These are phyloP conservation scores for Bombus pascuorum DNA, from an alignment of 1,140 invertebrate species.

Conservation along the genomic window DNA sequence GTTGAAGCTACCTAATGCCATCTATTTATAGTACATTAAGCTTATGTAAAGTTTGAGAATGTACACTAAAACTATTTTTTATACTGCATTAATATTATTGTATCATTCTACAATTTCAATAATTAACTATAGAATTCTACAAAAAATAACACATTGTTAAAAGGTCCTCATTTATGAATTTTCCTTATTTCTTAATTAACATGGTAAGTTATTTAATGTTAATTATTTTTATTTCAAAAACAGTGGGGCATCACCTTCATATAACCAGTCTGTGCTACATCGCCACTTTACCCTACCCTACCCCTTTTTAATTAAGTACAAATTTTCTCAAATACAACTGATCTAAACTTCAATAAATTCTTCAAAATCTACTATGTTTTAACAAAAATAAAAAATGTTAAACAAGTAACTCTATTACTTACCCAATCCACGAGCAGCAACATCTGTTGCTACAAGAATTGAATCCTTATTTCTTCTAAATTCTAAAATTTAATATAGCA, in stretches of 20 bases:
- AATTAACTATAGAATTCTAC: conserved; percentile 10
- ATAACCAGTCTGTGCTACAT: conserved; percentile 83
- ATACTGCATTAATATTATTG: background rate
- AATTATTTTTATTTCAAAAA: conserved; percentile 41
- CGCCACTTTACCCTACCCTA: conserved; percentile 74
- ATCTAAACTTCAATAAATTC: conserved; percentile 25
- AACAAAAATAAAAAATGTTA: background rate
- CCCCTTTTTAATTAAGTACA: conserved; percentile 20
- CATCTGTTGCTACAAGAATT: conserved; percentile 98
- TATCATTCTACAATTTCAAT: background rate
- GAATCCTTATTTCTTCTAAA: conserved; percentile 95
- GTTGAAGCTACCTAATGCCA: conserved; percentile 58
- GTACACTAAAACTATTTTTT: conserved; percentile 3
- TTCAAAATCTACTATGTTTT: conserved; percentile 28
- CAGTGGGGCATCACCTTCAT: conserved; percentile 81
- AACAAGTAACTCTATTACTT: conserved; percentile 81
- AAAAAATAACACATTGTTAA: background rate
- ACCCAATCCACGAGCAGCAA: conserved; percentile 99
- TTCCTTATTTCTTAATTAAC: background rate
- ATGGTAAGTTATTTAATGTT: conserved; percentile 22
- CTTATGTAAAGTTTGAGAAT: conserved; percentile 67
- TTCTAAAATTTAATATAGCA: conserved; percentile 84
- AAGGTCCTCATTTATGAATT: background rate
- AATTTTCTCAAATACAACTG: conserved; percentile 33
- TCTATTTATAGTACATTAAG: conserved; percentile 53